Evolutionary conservation across 2,113 vertebrate genomes (phyloP), one percentile per base, ranked within the genome.

Genomic region (Protomyctophum bolini): DNA sequence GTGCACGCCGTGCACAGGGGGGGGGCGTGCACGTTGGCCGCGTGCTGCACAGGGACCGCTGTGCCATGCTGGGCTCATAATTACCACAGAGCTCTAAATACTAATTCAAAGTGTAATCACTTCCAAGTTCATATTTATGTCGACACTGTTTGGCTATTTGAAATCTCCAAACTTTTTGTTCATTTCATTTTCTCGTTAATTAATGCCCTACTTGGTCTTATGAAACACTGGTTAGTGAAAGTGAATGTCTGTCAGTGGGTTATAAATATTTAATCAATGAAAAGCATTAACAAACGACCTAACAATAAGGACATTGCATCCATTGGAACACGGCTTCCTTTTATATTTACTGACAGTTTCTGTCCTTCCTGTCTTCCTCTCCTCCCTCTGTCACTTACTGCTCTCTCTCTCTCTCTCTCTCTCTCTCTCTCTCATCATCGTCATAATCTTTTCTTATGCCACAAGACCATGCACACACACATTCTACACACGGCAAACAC

Each of bases 51-150:
- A 2, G 29, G 63, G 80, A 73, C 58, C 47, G 63, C 15, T 71
- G 77, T n/a, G 71, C 41, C 55, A 64, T 51, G 58, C 66, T 28
- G 64, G 48, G 77, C 60, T 77, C 60, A 76, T 86, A 84, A 86
- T 82, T 84, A 86, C 78, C 78, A 80, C 72, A 66, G 72, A 77
- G 71, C 47, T 8, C 51, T 61, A 68, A 74, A 77, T 68, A 55
- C 12, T 29, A 29, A 63, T 72, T 33, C 56, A 28, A 58, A 0
- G 52, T 48, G 66, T 58, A 77, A 80, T 77, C 63, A 62, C 55
- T 58, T 68, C 68, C 15, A 10, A 33, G 21, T 10, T 10, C 11
- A 52, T 28, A 68, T 59, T 68, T 48, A 54, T 63, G 59, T 66
- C 49, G 15, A 68, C 10, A 15, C 6, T 29, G 56, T 28, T 45